Conservation (phyloP, 2,113 vertebrate species). For the Megaceryle maxima region DNA sequence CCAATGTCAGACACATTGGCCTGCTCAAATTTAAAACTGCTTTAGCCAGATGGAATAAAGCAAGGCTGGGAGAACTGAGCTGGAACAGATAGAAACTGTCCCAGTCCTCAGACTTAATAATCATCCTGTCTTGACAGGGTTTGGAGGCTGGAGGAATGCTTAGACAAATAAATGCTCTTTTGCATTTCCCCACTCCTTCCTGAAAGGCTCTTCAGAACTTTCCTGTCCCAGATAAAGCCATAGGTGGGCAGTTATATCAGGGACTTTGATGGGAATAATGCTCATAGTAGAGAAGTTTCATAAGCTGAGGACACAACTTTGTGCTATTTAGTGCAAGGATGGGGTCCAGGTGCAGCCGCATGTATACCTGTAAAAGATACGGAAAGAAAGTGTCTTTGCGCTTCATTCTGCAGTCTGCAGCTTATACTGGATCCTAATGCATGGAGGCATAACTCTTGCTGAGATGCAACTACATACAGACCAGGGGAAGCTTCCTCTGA, state of each 20-base stretch:
- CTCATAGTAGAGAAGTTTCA: background rate
- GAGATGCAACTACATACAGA: background rate
- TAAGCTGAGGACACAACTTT: background rate
- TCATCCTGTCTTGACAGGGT: background rate
- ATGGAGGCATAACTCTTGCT: background rate
- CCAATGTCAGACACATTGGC: background rate
- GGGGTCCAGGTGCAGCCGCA: background rate
- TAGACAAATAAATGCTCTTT: background rate
- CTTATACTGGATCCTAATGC: background rate
- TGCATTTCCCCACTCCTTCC: background rate
- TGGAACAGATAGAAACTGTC: constrained; percentile 10
- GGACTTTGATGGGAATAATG: rapidly evolving
- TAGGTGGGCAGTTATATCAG: background rate
- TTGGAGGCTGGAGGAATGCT: background rate
- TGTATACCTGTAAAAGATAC: background rate
- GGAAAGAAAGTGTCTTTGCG: background rate
- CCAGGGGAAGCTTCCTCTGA: background rate
- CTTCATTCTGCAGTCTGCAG: background rate
- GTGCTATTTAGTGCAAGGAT: background rate
- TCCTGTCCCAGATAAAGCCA: background rate
- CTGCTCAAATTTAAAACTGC: constrained; percentile 16
- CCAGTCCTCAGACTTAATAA: background rate
- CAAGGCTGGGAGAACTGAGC: background rate
- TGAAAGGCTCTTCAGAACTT: background rate
- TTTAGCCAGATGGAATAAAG: background rate